Percentiles rank a stretch among this genome's conserved stretches.
These are phyloP conservation scores for Chascanopsetta lugubris DNA, from an alignment of 2,113 vertebrate species.

Conservation along the genomic window DNA sequence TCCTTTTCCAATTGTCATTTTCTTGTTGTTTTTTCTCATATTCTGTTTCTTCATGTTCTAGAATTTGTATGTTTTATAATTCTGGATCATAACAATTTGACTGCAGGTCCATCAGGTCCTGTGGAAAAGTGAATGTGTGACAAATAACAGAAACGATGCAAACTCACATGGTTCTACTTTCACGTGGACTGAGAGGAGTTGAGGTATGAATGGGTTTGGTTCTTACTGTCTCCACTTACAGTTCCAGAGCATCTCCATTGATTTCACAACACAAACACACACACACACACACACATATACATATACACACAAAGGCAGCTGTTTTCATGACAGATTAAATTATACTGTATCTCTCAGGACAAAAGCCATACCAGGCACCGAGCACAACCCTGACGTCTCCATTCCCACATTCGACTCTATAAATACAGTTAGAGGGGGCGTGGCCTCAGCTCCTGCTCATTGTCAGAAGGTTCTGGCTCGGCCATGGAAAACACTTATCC, in stretches of 20 bases:
- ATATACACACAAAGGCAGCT: slow-evolving; percentile 32
- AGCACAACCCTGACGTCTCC: slow-evolving; percentile 31
- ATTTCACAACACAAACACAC: slow-evolving; percentile 50
- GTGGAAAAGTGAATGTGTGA: no score
- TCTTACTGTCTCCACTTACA: slow-evolving; percentile 43
- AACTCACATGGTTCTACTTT: no score
- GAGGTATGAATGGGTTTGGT: not conserved
- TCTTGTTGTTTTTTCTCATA: no score
- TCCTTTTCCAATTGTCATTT: no score
- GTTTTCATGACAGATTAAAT: slow-evolving; percentile 57
- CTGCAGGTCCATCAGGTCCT: not conserved
- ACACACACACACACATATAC: slow-evolving; percentile 35
- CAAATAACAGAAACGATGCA: no score
- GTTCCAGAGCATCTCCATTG: slow-evolving; percentile 47
- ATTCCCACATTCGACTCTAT: slow-evolving; percentile 26
- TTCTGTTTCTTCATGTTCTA: not conserved
- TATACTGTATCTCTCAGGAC: slow-evolving; percentile 36
- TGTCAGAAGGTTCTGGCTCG: not conserved
- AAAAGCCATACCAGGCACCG: slow-evolving; percentile 25
- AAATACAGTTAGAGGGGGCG: slow-evolving; percentile 17
- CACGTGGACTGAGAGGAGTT: no score
- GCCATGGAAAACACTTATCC: slow-evolving; percentile 4
- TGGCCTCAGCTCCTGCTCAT: slow-evolving; percentile 14
- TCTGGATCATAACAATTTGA: not conserved
- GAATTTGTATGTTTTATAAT: not conserved